These are phyloP conservation scores for Hydrozoanthus tunicans DNA, from an alignment of 64 coral and sea anemone species.

Conservation along the genomic window DNA sequence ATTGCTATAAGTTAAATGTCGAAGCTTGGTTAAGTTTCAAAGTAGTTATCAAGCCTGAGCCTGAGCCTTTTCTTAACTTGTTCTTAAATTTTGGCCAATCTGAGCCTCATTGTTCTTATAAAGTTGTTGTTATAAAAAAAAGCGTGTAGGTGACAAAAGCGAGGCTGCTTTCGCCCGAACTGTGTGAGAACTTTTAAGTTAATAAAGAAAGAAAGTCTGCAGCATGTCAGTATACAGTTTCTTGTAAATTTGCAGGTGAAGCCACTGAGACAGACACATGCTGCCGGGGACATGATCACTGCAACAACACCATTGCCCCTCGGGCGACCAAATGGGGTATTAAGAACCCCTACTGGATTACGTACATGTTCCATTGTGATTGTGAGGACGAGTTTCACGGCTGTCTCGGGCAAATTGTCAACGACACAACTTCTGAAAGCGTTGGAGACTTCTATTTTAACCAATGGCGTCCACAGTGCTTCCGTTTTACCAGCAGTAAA, in stretches of 20 bases:
- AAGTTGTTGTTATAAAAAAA: too few species aligned
- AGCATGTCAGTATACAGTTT: too few species aligned
- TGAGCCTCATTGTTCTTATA: too few species aligned
- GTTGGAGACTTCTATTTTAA: background rate
- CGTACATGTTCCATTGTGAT: background rate
- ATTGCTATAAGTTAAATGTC: too few species aligned
- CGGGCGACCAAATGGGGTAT: background rate
- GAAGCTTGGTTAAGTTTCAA: too few species aligned
- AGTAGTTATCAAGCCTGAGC: too few species aligned
- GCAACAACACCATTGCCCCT: background rate
- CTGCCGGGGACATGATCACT: background rate
- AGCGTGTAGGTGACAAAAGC: too few species aligned
- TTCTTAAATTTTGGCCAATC: too few species aligned
- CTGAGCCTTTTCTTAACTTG: too few species aligned
- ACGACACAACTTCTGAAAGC: background rate
- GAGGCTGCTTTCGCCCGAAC: too few species aligned
- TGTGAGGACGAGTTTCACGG: background rate
- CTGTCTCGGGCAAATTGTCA: background rate
- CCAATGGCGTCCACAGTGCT: background rate
- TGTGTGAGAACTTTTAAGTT: too few species aligned
- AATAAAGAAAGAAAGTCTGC: too few species aligned
- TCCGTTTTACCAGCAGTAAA: background rate
- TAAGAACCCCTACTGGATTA: background rate
- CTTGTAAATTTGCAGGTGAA: background rate
- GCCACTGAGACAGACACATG: background rate